Evolutionary conservation across 1,140 invertebrate genomes (phyloP).

Genomic region (Pseudomyrmex cubaensis): DNA sequence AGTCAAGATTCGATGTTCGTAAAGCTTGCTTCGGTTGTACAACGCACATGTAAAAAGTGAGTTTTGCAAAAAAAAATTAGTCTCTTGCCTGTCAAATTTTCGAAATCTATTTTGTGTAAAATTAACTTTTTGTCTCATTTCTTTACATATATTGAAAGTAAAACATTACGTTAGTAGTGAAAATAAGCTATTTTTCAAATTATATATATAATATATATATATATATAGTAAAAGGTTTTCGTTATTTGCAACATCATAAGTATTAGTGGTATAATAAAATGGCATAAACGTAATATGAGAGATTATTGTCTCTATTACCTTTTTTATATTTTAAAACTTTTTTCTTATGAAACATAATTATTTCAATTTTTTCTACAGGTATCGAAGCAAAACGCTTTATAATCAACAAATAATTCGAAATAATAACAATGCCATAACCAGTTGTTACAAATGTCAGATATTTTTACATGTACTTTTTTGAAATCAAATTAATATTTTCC

Average conservation of each 20-base stretch:
- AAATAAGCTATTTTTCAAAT: no score
- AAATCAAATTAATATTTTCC: not conserved
- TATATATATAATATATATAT: no score
- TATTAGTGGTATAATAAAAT: no score
- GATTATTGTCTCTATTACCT: no score
- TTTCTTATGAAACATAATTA: no score
- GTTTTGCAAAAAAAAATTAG: not conserved
- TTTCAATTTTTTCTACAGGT: no score
- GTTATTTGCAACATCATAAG: no score
- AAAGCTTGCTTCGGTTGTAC: constrained; percentile 73
- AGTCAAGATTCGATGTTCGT: constrained; percentile 75
- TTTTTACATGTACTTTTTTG: not conserved
- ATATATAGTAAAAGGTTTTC: no score
- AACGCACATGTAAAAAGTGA: constrained; percentile 70
- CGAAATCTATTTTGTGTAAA: not conserved
- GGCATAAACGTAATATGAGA: no score
- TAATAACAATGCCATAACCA: not conserved
- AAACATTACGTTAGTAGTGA: not conserved
- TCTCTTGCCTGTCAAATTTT: constrained; percentile 25
- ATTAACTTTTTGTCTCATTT: constrained; percentile 9
- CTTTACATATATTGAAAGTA: not conserved
- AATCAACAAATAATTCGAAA: no score
- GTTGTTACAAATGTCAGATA: not conserved
- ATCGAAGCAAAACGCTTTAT: no score
- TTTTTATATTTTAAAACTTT: no score